Conservation (phyloP, 2,113 vertebrate species). For the Natator depressus region DNA sequence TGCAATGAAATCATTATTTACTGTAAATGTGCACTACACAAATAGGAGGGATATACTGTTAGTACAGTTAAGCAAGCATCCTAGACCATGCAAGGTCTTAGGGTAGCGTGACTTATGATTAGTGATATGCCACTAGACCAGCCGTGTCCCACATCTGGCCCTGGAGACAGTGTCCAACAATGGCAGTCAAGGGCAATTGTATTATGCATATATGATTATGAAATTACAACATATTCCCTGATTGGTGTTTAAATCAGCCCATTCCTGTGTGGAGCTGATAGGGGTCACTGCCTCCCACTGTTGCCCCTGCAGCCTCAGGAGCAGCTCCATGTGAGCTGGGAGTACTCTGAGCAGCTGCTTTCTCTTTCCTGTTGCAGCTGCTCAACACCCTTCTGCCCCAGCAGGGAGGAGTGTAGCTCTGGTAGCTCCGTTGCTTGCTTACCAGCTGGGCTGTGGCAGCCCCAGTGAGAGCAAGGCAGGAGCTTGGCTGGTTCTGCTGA, state of each 20-base stretch:
- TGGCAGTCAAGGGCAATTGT: not conserved
- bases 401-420: accelerated
- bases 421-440: not conserved
- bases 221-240: not conserved
- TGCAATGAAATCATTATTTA: not conserved
- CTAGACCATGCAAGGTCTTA: not conserved
- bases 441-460: not conserved
- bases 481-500: not conserved
- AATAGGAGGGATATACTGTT: not conserved
- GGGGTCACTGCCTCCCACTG: not conserved
- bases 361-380: accelerated
- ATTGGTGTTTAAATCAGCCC: not conserved
- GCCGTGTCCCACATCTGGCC: not conserved
- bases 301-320: not conserved
- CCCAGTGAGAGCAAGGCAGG: not conserved
- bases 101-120: not conserved
- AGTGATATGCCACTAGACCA: not conserved
- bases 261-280: not conserved
- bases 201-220: not conserved
- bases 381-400: not conserved
- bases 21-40: not conserved
- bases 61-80: not conserved
- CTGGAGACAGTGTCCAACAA: accelerated
- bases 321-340: not conserved
- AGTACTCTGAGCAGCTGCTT: not conserved